Evolutionary conservation across 1,140 invertebrate genomes (phyloP).

Genomic region (Plodia interpunctella): DNA sequence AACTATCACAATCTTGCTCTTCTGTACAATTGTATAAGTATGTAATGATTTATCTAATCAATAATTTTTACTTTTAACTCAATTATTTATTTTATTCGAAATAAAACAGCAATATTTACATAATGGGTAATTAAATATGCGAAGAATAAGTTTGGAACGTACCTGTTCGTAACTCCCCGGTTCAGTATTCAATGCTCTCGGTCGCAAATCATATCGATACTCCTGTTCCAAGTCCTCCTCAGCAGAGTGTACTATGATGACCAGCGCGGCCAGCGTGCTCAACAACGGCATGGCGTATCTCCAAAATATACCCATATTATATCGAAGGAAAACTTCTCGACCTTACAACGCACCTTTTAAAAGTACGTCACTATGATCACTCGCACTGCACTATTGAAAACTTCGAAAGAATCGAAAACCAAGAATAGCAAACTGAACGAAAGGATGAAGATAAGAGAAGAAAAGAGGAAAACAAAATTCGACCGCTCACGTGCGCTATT

Average conservation of each 20-base stretch:
- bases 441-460: conserved; percentile 38
- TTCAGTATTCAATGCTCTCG: conserved; percentile 38
- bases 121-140: too few relatives aligned
- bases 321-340: conserved; percentile 22
- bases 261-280: conserved; percentile 64
- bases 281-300: conserved; percentile 54
- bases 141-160: too few relatives aligned
- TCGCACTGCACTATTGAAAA: conserved; percentile 16
- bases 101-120: too few relatives aligned
- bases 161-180: conserved; percentile 51
- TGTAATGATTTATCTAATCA: too few relatives aligned
- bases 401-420: conserved; percentile 8
- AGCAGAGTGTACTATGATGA: conserved; percentile 62
- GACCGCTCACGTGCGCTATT: conserved; percentile 27
- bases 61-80: too few relatives aligned
- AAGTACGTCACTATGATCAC: conserved; percentile 25
- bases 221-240: conserved; percentile 52
- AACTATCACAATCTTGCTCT: too few relatives aligned
- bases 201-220: conserved; percentile 36
- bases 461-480: conserved; percentile 30
- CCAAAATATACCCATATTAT: conserved; percentile 65
- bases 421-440: conserved; percentile 17
- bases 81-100: too few relatives aligned
- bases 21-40: too few relatives aligned
- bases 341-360: conserved; percentile 24